Percentiles rank a stretch among this genome's conserved stretches.
phyloP scores from a whole-genome alignment of 2,797 vertebrate species.

The Octomys mimax region DNA sequence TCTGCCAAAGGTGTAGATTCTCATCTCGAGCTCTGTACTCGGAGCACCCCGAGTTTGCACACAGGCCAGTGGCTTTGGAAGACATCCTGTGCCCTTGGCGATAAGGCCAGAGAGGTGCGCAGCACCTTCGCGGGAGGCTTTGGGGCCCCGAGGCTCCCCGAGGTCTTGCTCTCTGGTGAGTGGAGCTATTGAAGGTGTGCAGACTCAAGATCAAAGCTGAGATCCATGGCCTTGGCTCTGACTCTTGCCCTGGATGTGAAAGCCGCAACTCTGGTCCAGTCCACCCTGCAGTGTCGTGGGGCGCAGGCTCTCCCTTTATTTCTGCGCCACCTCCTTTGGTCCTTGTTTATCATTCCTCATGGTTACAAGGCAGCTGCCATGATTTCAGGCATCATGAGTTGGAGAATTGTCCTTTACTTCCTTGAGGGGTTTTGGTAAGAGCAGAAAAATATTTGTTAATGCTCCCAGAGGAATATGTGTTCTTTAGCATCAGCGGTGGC shows the following conservation, averaged over 20 bases:
- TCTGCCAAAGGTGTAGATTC: background rate
- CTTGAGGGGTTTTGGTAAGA: background rate
- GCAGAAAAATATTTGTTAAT: background rate
- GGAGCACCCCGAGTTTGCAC: background rate
- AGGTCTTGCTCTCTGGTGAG: too few species aligned
- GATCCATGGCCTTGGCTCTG: too few species aligned
- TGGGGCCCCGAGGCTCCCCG: background rate
- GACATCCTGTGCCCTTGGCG: background rate
- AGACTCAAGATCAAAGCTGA: too few species aligned
- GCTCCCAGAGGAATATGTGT: too few species aligned
- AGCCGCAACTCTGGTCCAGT: background rate
- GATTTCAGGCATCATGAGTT: background rate
- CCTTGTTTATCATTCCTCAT: background rate
- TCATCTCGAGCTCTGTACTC: background rate
- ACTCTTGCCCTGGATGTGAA: background rate
- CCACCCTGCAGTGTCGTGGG: background rate
- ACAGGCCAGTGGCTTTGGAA: background rate
- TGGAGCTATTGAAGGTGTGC: background rate
- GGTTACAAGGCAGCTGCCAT: background rate
- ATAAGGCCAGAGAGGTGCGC: background rate
- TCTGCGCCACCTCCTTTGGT: background rate
- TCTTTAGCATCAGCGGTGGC: background rate
- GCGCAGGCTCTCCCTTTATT: accelerated
- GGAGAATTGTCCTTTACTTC: background rate
- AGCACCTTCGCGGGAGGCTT: too few species aligned